phyloP scores from a whole-genome alignment of 92 coral and sea anemone genomes.

The Heteractis magnifica region DNA sequence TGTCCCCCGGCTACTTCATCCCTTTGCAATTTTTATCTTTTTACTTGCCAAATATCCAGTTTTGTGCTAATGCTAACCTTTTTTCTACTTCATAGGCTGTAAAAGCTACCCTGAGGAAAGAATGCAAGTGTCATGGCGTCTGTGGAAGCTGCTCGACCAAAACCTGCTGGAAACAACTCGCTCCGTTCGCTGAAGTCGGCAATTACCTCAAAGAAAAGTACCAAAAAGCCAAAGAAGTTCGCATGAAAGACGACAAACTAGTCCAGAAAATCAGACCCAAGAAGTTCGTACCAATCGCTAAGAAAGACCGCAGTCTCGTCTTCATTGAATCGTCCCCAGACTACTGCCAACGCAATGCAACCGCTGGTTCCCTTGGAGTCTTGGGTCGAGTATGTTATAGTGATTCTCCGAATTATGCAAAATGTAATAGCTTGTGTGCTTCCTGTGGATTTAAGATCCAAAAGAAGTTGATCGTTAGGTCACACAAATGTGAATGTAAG shows the following conservation, averaged over 20 bases:
- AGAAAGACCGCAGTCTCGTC: constrained; percentile 54
- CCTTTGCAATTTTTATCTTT: background rate
- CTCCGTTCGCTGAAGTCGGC: constrained; percentile 61
- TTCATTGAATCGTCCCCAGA: constrained; percentile 77
- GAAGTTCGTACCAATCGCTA: constrained; percentile 39
- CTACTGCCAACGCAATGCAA: constrained; percentile 63
- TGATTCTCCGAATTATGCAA: constrained; percentile 30
- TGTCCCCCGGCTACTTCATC: too few relatives aligned
- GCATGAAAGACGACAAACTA: constrained; percentile 31
- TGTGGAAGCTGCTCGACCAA: constrained; percentile 69
- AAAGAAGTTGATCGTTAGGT: constrained; percentile 36
- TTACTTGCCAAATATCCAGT: background rate
- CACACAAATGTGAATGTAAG: constrained; percentile 63
- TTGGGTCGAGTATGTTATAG: constrained; percentile 72
- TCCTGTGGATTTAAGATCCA: constrained; percentile 47
- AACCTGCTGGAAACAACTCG: constrained; percentile 76
- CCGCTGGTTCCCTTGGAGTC: constrained; percentile 71
- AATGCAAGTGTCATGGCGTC: constrained; percentile 87
- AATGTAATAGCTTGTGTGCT: constrained; percentile 63
- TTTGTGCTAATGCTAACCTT: background rate
- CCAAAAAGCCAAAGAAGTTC: constrained; percentile 50
- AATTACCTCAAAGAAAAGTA: constrained; percentile 59
- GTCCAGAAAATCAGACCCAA: constrained; percentile 35
- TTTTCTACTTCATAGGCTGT: constrained; percentile 54
- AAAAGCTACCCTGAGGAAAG: constrained; percentile 52